Evolutionary conservation across 1,140 invertebrate genomes (phyloP), one percentile per base, ranked within the genome.

Genomic region (Zaprionus ornatus): DNA sequence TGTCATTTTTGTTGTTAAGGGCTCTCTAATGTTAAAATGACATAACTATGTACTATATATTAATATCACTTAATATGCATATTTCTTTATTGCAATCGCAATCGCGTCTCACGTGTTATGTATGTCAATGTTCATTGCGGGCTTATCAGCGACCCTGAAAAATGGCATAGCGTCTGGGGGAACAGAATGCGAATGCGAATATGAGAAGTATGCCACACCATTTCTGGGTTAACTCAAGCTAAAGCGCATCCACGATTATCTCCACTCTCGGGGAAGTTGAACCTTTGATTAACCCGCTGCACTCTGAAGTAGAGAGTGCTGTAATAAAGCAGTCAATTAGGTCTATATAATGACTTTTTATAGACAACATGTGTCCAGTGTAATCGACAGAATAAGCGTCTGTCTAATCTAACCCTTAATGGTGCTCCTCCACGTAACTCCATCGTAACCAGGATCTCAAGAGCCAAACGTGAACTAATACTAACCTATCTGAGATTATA

Each of bases 111-210:
- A 55, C 50, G 35, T 65, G 52, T 42, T 19, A 52, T 55, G 23
- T 65, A 23, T 55, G 50, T 56, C 63, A 65, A 65, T 65, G 63
- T 42, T 21, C 15, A 40, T 42, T 27, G 15, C 32, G 13, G 15
- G 7, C 50, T 65, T 65, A 65, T 65, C 63, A 56, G 21, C 1
- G 52, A 29, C 63, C 63, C 19, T 65, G 63, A 56, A 45, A 42
- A 17, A 0, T 45, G 40, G 25, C 52, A 55, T 1, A 23, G 35
- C 25, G n/a, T 27, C 52, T 40, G 23, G 32, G 23, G 32, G 10
- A 55, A 27, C 17, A 55, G 27, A 32, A 62, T 19, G 37, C 37
- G 15, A 45, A 15, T n/a, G 19, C 17, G 17, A 50, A 48, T 48
- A 21, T 10, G 45, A 50, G 19, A 50, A 50, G 9, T 50, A 23